phyloP scores from a whole-genome alignment of 2,797 vertebrate genomes.

The Chelmon rostratus region DNA sequence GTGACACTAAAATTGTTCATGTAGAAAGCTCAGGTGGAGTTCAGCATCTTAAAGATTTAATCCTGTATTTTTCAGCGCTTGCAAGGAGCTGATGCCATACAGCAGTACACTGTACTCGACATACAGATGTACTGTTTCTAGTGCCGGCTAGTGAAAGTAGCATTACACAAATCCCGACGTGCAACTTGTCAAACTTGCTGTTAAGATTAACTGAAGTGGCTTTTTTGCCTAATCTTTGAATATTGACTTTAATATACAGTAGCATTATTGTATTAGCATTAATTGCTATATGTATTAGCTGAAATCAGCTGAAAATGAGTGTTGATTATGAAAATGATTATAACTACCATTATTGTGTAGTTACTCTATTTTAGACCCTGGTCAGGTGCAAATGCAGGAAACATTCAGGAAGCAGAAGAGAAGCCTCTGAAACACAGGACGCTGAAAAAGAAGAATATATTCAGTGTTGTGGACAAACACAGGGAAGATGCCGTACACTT shows the following conservation, averaged over 20 bases:
- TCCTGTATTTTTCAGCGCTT: conserved; percentile 12
- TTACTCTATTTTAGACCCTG: background rate
- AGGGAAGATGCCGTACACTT: background rate
- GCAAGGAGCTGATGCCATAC: background rate
- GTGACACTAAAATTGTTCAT: conserved; percentile 11
- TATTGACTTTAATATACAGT: background rate
- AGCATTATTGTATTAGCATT: background rate
- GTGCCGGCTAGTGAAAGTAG: no score
- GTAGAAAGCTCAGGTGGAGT: conserved; percentile 29
- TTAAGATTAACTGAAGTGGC: background rate
- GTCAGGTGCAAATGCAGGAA: background rate
- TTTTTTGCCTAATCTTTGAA: background rate
- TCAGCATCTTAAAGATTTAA: conserved; percentile 16
- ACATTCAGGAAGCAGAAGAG: background rate
- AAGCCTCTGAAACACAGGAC: background rate
- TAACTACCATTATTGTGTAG: background rate
- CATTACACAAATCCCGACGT: no score
- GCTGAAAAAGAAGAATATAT: background rate
- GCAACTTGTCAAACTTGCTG: background rate
- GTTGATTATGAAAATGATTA: no score
- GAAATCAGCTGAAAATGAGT: background rate
- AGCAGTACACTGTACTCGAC: background rate
- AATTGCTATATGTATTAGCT: background rate
- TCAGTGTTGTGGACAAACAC: background rate
- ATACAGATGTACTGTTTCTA: background rate